A percentile compares a stretch with the other conserved stretches of the same genome.
These are phyloP conservation scores for Spodoptera exigua DNA, from an alignment of 2,888 invertebrate species.

Conservation along the genomic window DNA sequence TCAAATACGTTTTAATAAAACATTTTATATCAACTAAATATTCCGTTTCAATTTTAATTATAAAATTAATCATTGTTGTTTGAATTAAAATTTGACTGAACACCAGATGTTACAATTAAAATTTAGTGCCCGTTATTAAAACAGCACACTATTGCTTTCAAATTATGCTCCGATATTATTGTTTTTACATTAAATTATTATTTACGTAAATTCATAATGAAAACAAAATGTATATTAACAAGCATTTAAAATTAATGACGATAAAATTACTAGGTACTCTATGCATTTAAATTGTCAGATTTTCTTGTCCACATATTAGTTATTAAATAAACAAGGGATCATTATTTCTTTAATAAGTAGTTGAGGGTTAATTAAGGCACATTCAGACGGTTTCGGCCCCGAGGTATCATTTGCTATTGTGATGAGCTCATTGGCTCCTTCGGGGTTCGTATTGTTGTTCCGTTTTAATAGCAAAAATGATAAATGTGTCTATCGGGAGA, in stretches of 20 bases:
- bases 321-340: conserved; percentile 72
- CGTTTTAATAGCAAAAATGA: conserved; percentile 87
- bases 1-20: background rate
- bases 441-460: conserved; percentile 84
- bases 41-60: conserved; percentile 25
- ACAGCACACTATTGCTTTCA: conserved; percentile 24
- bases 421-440: conserved; percentile 84
- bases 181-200: background rate
- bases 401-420: conserved; percentile 88
- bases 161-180: conserved; percentile 7
- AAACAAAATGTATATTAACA: conserved; percentile 5
- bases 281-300: conserved; percentile 57
- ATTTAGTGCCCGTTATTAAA: conserved; percentile 43
- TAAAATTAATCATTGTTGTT: conserved; percentile 44
- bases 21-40: background rate
- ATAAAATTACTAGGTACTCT: conserved; percentile 48
- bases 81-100: conserved; percentile 22
- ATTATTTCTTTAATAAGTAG: conserved; percentile 82
- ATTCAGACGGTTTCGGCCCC: conserved; percentile 81
- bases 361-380: conserved; percentile 85
- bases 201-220: conserved; percentile 15
- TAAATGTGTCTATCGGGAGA: conserved; percentile 84
- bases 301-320: conserved; percentile 49
- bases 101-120: conserved; percentile 44
- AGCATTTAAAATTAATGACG: conserved; percentile 33